Evolutionary conservation across 1,140 invertebrate genomes (phyloP).

Genomic region (Elymnias hypermnestra): DNA sequence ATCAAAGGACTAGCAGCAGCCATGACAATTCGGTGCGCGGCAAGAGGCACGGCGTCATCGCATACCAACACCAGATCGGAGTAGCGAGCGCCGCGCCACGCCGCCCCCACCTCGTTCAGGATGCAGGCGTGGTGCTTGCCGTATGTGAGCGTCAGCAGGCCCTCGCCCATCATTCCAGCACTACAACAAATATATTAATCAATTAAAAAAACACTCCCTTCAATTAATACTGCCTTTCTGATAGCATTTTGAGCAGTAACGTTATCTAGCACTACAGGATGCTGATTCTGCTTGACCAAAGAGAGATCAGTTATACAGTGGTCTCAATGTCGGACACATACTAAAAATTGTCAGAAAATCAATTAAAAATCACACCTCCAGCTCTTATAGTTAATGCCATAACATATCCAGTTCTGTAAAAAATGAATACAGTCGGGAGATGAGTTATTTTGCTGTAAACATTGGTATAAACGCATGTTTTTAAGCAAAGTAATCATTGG

Average conservation of each 20-base stretch:
- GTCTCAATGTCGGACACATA: too few species aligned
- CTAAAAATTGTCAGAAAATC: too few species aligned
- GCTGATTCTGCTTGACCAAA: too few species aligned
- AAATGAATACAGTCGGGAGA: neutral
- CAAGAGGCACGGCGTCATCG: slow-evolving; percentile 84
- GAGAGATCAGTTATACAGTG: too few species aligned
- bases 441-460: neutral
- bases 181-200: slow-evolving; percentile 29
- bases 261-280: too few species aligned
- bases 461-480: neutral
- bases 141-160: slow-evolving; percentile 89
- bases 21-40: slow-evolving; percentile 87
- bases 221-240: too few species aligned
- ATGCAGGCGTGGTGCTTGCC: slow-evolving; percentile 92
- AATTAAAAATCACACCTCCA: too few species aligned
- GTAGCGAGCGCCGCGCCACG: slow-evolving; percentile 88
- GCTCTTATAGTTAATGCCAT: too few species aligned
- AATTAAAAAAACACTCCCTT: neutral
- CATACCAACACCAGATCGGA: slow-evolving; percentile 89
- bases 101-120: slow-evolving; percentile 89
- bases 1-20: slow-evolving; percentile 89
- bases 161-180: slow-evolving; percentile 76
- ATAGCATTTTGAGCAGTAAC: too few species aligned
- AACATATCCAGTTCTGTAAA: neutral
- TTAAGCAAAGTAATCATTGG: neutral